Base-by-base conservation (phyloP, 2,113 vertebrate species). In the Sinocyclocheilus grahami region DNA sequence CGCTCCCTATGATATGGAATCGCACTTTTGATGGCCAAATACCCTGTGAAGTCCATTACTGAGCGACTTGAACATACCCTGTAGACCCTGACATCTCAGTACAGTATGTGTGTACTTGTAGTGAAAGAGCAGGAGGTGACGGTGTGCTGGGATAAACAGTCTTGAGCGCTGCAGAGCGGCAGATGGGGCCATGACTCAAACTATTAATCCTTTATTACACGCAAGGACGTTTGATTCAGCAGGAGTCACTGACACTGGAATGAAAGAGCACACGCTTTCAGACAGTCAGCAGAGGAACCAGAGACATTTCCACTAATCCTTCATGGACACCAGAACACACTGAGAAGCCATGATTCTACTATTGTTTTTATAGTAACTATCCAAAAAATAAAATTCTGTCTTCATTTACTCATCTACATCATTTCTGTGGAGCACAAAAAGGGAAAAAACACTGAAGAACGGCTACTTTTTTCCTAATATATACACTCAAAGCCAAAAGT, bases 161-260 rank as follows among this genome's bases (percentile, higher is more conserved):
- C 27, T 78, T 20, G 24, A 27, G 24, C 20, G 10, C 48, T 80
- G 78, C 55, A 42, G 55, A 80, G 78, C 33, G 11, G 58, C 78
- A 80, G 78, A 80, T 80, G 78, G 20, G 58, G 55, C 37, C 78
- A 63, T 80, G 78, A 80, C 33, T 74, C 42, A 78, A n/a, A 69
- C 60, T 18, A 85, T 83, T 46, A 78, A 83, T 78, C 74, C 22
- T 22, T 81, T 83, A 83, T 46, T 48, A 71, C 81, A 71, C 13
- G 5, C 48, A 5, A 53, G 16, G 37, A 84, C 53, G 18, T 58
- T 30, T 58, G 27, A 39, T 37, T 58, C 77, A 60, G 30, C 77
- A 37, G 77, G 30, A 24, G 12, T 80, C 78, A 1, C 55, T 9
- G 55, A 80, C 55, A 63, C 33, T 1, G 9, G 53, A 3, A 60